phyloP scores from a whole-genome alignment of 2,797 vertebrate species.

The Sciurus carolinensis region DNA sequence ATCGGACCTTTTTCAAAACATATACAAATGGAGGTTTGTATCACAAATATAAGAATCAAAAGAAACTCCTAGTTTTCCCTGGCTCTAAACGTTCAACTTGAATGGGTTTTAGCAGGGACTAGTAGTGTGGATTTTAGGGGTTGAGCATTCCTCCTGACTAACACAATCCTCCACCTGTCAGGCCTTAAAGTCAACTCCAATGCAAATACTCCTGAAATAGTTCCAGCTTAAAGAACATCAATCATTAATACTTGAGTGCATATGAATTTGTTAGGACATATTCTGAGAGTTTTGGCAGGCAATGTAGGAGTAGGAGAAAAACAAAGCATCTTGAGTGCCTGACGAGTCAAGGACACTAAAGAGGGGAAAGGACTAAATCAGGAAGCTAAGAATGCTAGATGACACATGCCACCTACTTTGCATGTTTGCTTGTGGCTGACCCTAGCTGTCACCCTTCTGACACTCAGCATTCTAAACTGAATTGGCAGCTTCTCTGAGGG shows the following conservation, averaged over 20 bases:
- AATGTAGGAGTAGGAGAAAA: neutral
- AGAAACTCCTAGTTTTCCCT: too few relatives aligned
- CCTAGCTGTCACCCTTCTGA: neutral
- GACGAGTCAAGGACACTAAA: constrained; percentile 18
- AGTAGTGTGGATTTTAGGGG: neutral
- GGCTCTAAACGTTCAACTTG: neutral
- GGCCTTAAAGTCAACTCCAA: neutral
- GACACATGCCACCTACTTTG: neutral
- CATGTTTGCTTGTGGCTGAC: neutral
- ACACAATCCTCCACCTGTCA: neutral
- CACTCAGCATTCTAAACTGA: neutral
- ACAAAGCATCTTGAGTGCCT: neutral
- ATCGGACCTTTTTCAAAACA: neutral
- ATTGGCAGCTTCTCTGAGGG: neutral
- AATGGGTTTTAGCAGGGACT: neutral
- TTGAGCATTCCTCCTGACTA: neutral
- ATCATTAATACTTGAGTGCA: neutral
- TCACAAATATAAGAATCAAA: too few relatives aligned
- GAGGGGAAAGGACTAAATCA: neutral
- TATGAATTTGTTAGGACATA: neutral
- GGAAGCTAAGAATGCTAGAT: neutral
- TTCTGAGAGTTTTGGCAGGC: constrained; percentile 28
- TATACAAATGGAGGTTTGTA: too few relatives aligned
- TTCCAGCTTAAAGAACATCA: constrained; percentile 12
- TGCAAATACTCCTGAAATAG: neutral